These are phyloP conservation scores for Listrodromus nycthemerus DNA, from an alignment of 2,888 invertebrate species.

Conservation along the genomic window DNA sequence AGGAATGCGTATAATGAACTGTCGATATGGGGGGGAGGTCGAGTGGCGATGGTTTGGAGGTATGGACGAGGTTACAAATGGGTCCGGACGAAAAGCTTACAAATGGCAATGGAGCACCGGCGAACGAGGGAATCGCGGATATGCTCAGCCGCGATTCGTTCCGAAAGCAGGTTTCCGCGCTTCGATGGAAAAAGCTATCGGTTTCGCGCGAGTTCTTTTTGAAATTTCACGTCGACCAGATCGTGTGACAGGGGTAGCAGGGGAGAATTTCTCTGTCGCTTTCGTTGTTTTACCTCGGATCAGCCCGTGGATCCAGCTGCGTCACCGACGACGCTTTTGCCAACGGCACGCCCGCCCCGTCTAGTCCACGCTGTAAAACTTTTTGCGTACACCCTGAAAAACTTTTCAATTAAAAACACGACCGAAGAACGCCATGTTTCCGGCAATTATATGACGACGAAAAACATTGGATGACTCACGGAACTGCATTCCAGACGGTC, in stretches of 20 bases:
- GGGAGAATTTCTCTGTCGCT: background rate
- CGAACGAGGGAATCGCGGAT: conserved; percentile 54
- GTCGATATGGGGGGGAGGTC: conserved; percentile 51
- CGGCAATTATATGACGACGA: background rate
- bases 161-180: conserved; percentile 25
- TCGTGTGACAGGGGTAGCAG: background rate
- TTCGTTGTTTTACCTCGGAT: background rate
- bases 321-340: background rate
- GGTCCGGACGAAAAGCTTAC: conserved; percentile 53
- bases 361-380: background rate
- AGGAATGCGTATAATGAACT: conserved; percentile 51
- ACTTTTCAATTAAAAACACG: conserved; percentile 1
- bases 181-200: conserved; percentile 53
- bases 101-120: conserved; percentile 71
- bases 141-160: conserved; percentile 33
- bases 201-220: conserved; percentile 58
- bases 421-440: background rate
- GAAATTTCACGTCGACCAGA: conserved; percentile 49
- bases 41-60: background rate
- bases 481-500: background rate
- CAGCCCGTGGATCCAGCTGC: background rate
- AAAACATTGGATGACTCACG: background rate
- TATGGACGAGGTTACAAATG: conserved; percentile 1
- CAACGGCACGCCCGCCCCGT: background rate
- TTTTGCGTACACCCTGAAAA: background rate